phyloP scores from a whole-genome alignment of 1,140 invertebrate species.

The silkworm (Bombyx mori) region ASM3026992v2 NC_085117.1:19359001-19359500 shows the following conservation, averaged over 20 bases:
- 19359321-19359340: conserved; percentile 82
- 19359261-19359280: conserved; percentile 85
- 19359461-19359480: conserved; percentile 72
- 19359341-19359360: conserved; percentile 74
- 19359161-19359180: conserved; percentile 78
- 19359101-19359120: conserved; percentile 75
- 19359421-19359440: conserved; percentile 87
- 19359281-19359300: conserved; percentile 89
- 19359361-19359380: conserved; percentile 72
- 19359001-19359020: conserved; percentile 80
- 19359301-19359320: conserved; percentile 83
- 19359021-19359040: conserved; percentile 65
- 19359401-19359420: conserved; percentile 85
- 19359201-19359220: conserved; percentile 75
- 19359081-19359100: conserved; percentile 73
- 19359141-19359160: conserved; percentile 72
- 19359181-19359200: conserved; percentile 89
- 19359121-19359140: conserved; percentile 43
- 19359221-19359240: conserved; percentile 74
- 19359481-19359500: too few relatives aligned
- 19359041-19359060: conserved; percentile 40
- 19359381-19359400: conserved; percentile 83
- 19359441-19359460: conserved; percentile 82
- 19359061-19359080: conserved; percentile 69
- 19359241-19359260: conserved; percentile 73